Evolutionary conservation across 2,888 invertebrate species (phyloP).

Genomic region (Sepiola atlantica): DNA sequence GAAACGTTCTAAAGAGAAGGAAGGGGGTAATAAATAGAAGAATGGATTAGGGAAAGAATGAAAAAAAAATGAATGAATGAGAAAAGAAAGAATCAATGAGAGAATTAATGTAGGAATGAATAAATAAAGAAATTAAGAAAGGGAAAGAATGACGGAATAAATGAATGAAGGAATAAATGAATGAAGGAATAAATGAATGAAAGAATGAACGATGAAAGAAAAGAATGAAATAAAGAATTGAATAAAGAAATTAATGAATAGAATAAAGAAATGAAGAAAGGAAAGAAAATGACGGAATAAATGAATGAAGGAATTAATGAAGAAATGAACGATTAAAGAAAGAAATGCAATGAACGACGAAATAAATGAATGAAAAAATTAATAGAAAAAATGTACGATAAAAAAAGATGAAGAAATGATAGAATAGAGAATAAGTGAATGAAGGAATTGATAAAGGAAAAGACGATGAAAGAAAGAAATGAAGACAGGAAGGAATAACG

Average conservation of each 20-base stretch:
- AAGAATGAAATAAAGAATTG: too few species aligned
- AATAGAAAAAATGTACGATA: background rate
- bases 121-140: background rate
- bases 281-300: background rate
- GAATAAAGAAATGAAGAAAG: background rate
- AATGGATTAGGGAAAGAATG: background rate
- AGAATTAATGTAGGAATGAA: too few species aligned
- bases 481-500: fast-evolving
- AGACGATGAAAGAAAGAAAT: background rate
- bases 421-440: background rate
- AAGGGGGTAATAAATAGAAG: background rate
- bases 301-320: background rate
- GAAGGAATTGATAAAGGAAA: background rate
- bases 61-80: background rate
- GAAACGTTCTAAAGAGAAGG: background rate
- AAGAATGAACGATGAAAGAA: background rate
- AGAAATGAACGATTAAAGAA: background rate
- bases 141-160: background rate
- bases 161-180: background rate
- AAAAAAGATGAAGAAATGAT: background rate
- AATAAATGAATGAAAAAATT: background rate
- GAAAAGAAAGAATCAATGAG: too few species aligned
- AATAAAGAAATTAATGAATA: background rate
- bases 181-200: background rate
- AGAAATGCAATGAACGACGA: background rate